Conservation (phyloP, 2,888 invertebrate genomes). For the Macrosiphum euphorbiae region DNA sequence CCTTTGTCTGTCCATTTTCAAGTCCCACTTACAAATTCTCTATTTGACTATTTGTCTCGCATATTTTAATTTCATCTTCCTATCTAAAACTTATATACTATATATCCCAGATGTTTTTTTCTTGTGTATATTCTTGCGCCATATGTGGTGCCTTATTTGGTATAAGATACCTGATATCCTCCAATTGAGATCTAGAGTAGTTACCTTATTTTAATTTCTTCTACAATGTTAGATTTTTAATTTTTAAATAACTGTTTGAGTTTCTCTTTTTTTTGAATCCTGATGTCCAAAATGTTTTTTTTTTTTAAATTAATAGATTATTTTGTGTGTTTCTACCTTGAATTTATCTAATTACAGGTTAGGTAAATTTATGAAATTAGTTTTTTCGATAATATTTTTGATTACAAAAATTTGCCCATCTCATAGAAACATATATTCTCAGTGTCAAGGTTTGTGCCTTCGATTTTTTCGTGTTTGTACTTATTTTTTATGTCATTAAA, state of each 20-base stretch:
- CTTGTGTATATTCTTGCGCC: not conserved
- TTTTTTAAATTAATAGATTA: too few species aligned
- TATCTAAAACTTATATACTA: not conserved
- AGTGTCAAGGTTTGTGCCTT: too few species aligned
- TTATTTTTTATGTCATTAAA: too few species aligned
- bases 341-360: too few species aligned
- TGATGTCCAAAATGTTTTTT: not conserved
- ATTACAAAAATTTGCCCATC: too few species aligned
- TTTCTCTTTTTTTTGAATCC: not conserved
- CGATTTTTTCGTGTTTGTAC: too few species aligned
- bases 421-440: too few species aligned
- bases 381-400: too few species aligned
- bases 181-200: not conserved
- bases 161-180: not conserved
- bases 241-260: not conserved
- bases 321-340: too few species aligned
- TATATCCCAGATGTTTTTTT: not conserved
- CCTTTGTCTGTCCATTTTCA: not conserved
- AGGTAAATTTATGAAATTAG: too few species aligned
- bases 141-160: not conserved
- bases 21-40: not conserved
- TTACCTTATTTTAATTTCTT: not conserved
- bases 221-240: not conserved
- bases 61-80: not conserved
- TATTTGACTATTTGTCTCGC: not conserved